A percentile compares a stretch with the other conserved stretches of the same genome.
Conservation (phyloP, 2,113 vertebrate genomes). For the Rhodinocichla rosea region DNA sequence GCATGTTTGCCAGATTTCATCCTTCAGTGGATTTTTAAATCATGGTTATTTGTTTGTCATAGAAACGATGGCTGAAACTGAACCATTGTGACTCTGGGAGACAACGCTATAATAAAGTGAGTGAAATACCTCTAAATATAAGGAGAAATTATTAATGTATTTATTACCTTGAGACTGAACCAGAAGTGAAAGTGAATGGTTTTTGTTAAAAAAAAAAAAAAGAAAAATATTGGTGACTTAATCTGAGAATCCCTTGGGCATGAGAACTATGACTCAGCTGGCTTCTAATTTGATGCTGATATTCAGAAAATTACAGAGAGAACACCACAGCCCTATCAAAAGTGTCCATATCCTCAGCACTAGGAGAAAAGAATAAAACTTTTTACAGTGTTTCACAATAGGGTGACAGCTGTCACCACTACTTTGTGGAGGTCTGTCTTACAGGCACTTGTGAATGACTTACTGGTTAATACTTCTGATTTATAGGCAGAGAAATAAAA, state of each 20-base stretch:
- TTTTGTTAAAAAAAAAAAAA: not conserved
- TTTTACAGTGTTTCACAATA: slow-evolving; percentile 40
- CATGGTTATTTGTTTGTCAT: slow-evolving; percentile 26
- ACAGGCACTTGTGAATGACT: slow-evolving; percentile 22
- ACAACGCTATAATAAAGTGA: not conserved
- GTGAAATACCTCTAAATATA: not conserved
- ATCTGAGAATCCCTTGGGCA: slow-evolving; percentile 41
- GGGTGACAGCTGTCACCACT: slow-evolving; percentile 58
- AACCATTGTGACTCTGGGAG: not conserved
- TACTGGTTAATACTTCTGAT: slow-evolving; percentile 4
- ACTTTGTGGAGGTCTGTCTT: not conserved
- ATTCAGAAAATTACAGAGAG: slow-evolving; percentile 56
- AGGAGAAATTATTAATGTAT: not conserved
- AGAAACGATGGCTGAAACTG: not conserved
- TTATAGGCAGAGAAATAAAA: slow-evolving; percentile 35
- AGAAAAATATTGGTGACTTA: not conserved
- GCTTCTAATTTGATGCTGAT: slow-evolving; percentile 32
- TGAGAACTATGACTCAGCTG: not conserved
- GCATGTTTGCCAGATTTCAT: not conserved
- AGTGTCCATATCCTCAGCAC: slow-evolving; percentile 42
- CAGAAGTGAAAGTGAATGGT: not conserved
- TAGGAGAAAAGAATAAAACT: slow-evolving; percentile 61
- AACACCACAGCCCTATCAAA: slow-evolving; percentile 43
- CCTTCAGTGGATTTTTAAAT: slow-evolving; percentile 11
- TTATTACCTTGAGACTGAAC: slow-evolving; percentile 1